Percentiles rank a stretch among this genome's conserved stretches.
Evolutionary conservation across 2,888 invertebrate species (phyloP).

Genomic region (Drosophila sordidula): DNA sequence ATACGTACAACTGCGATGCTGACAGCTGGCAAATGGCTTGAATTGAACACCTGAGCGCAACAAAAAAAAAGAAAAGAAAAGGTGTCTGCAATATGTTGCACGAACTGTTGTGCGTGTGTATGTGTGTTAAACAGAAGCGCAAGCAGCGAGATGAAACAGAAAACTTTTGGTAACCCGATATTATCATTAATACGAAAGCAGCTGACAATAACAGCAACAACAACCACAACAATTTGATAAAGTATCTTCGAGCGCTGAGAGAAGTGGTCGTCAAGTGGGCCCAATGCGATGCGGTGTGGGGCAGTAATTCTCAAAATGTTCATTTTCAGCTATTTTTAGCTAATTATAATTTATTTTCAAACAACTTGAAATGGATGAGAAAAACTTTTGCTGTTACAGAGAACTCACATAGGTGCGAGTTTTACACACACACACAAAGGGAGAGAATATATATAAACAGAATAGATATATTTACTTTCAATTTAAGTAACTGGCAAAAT

Average conservation of each 20-base stretch:
- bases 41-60: slow-evolving; percentile 9
- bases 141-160: slow-evolving; percentile 46
- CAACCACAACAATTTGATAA: slow-evolving; percentile 19
- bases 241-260: slow-evolving; percentile 12
- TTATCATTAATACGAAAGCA: slow-evolving; percentile 48
- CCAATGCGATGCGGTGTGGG: slow-evolving; percentile 13
- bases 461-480: background rate
- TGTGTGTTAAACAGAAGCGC: slow-evolving; percentile 42
- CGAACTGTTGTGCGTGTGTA: background rate
- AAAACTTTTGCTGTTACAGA: slow-evolving; percentile 48
- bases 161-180: slow-evolving; percentile 49
- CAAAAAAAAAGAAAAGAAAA: slow-evolving; percentile 20
- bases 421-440: background rate
- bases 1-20: slow-evolving; percentile 4
- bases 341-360: slow-evolving; percentile 68
- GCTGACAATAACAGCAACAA: slow-evolving; percentile 34
- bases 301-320: slow-evolving; percentile 18
- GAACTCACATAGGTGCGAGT: slow-evolving; percentile 16
- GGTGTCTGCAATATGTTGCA: slow-evolving; percentile 39
- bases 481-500: background rate
- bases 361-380: slow-evolving; percentile 38
- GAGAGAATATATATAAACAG: background rate
- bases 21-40: slow-evolving; percentile 35
- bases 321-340: slow-evolving; percentile 59
- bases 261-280: slow-evolving; percentile 25